A percentile compares a stretch with the other conserved stretches of the same genome.
phyloP scores from a whole-genome alignment of 2,888 invertebrate species.

The Nysson spinosus region DNA sequence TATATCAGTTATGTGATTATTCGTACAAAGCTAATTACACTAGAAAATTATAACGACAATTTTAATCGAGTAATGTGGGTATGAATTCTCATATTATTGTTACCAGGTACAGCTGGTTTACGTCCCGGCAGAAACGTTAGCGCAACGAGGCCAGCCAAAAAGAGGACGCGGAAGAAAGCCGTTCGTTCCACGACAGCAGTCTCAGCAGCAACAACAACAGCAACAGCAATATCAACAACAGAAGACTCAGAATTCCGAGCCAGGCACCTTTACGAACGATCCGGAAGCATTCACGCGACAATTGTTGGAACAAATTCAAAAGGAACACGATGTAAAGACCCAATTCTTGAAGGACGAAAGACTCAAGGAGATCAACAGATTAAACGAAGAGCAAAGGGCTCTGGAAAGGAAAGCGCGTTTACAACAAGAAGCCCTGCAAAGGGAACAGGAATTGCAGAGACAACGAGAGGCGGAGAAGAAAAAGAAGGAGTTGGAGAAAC shows the following conservation, averaged over 20 bases:
- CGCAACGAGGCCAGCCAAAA: constrained; percentile 77
- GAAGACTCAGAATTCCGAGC: constrained; percentile 26
- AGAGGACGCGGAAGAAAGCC: constrained; percentile 65
- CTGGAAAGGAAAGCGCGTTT: constrained; percentile 66
- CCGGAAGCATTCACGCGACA: constrained; percentile 67
- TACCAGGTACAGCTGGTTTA: constrained; percentile 86
- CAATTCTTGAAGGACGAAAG: constrained; percentile 68
- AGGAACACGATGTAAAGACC: constrained; percentile 67
- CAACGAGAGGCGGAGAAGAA: constrained; percentile 70
- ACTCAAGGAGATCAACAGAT: constrained; percentile 67
- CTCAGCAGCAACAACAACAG: constrained; percentile 39
- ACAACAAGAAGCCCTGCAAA: constrained; percentile 60
- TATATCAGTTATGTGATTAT: too few species aligned
- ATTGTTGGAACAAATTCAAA: constrained; percentile 69
- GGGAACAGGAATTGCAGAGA: constrained; percentile 67
- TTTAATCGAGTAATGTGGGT: too few species aligned
- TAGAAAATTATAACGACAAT: too few species aligned
- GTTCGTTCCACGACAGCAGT: constrained; percentile 42
- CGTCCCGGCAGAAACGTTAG: constrained; percentile 88
- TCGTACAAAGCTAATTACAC: too few species aligned
- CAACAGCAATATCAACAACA: constrained; percentile 46
- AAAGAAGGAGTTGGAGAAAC: constrained; percentile 66
- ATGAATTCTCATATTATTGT: not conserved
- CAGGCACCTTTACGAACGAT: constrained; percentile 15
- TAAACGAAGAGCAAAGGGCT: constrained; percentile 69